Conservation (phyloP, 92 coral and sea anemone species). For the Heliopora coerulea region DNA sequence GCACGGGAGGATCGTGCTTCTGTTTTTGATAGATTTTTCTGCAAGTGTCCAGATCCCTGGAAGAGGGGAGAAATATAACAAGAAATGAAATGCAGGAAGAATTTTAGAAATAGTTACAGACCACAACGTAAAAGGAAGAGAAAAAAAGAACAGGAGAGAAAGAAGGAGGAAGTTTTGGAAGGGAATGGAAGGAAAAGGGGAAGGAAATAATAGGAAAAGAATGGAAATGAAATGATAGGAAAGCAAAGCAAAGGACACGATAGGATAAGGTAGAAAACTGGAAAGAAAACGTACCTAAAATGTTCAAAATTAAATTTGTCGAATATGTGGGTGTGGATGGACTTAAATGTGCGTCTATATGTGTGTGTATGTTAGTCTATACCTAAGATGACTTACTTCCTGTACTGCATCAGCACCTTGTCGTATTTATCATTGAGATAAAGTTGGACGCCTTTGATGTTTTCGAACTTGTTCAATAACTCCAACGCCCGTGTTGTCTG, state of each 20-base stretch:
- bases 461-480: constrained; percentile 84
- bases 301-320: too few species aligned
- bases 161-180: not conserved
- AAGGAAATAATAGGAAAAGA: not conserved
- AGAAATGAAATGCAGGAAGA: not conserved
- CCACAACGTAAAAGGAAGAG: not conserved
- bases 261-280: not conserved
- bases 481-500: constrained; percentile 93
- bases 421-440: constrained; percentile 95
- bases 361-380: not conserved
- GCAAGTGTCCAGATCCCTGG: constrained; percentile 92
- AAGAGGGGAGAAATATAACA: not conserved
- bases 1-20: constrained; percentile 96
- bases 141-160: not conserved
- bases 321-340: too few species aligned
- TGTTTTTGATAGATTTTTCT: constrained; percentile 91
- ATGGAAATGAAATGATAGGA: not conserved
- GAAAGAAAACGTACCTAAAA: not conserved
- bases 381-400: constrained; percentile 61
- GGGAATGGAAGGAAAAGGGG: not conserved
- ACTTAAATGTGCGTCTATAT: too few species aligned
- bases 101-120: too few species aligned
- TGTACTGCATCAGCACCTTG: constrained; percentile 82
- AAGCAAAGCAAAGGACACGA: not conserved
- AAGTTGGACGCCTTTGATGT: constrained; percentile 87